A percentile compares a stretch with the other conserved stretches of the same genome.
These are phyloP conservation scores for Chironomus striatipennis DNA, from an alignment of 1,140 invertebrate genomes.

Conservation along the genomic window DNA sequence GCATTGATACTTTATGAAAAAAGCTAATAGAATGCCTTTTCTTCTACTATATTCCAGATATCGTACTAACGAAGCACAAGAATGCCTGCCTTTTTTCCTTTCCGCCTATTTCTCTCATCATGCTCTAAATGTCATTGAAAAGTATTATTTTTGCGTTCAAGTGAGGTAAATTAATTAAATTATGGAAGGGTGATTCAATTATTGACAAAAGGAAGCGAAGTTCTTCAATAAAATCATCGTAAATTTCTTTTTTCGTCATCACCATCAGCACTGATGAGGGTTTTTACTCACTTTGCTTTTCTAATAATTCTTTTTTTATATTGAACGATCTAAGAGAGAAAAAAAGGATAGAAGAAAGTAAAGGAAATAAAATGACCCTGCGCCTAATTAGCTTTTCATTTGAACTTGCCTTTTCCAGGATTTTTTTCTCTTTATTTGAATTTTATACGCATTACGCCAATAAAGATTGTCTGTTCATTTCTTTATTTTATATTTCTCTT, in stretches of 20 bases:
- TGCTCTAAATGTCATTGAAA: background rate
- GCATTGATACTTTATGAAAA: slow-evolving; percentile 8
- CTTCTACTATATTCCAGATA: background rate
- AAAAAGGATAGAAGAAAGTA: background rate
- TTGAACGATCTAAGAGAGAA: background rate
- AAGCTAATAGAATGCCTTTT: background rate
- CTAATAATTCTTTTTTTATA: background rate
- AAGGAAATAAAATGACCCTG: background rate
- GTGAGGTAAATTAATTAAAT: slow-evolving; percentile 22
- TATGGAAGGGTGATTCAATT: slow-evolving; percentile 20
- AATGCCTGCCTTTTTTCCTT: too few relatives aligned
- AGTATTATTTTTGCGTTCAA: slow-evolving; percentile 16
- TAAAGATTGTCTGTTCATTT: too few relatives aligned
- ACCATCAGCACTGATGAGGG: slow-evolving; percentile 2
- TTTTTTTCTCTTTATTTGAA: background rate
- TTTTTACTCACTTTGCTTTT: background rate
- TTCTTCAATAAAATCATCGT: too few relatives aligned
- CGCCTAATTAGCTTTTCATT: slow-evolving; percentile 22
- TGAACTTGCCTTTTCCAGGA: background rate
- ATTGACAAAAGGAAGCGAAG: background rate
- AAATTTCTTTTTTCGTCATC: too few relatives aligned
- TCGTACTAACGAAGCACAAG: background rate
- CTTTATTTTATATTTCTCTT: too few relatives aligned
- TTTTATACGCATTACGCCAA: background rate
- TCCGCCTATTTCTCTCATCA: background rate